Evolutionary conservation across 92 coral and sea anemone species (phyloP), one percentile per base, ranked within the genome.

Genomic region (Plumapathes pennacea): DNA sequence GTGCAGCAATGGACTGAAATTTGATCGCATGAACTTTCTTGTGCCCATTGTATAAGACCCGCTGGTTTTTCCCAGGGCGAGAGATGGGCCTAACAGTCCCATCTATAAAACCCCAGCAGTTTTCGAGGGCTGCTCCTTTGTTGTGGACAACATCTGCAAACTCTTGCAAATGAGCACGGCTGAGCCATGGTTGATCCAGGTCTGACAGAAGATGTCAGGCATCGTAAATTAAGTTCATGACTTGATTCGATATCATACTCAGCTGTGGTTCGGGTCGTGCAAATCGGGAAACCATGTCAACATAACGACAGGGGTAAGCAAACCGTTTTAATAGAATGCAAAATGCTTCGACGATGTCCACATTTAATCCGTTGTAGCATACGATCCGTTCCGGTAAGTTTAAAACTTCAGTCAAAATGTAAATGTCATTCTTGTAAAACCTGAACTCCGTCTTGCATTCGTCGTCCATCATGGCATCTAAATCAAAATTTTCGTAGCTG

Each of bases 201-300:
- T 63, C 67, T n/a, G 69, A 14, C n/a, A 83, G 70, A 34, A 65
- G 46, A 69, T 59, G 76, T 8, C 53, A 70, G n/a, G 55, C 50
- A 27, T 50, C 23, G 56, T 77, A 64, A 34, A 77, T 34, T 38
- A 36, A 40, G 41, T 56, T 49, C 79, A 83, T 46, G 25, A 77
- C 66, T 54, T 55, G 31, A 46, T 77, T 77, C 17, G 80, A 41
- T 29, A 70, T 77, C 84, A 77, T 64, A 30, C 85, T 68, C n/a
- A 77, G 33, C 52, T 83, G 81, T 31, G 90, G 85, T 25, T 38
- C 69, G 8, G 90, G 90, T 34, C 81, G 63, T 27, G 69, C 78
- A 60, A 77, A 83, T 40, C 43, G 54, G 25, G 67, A 54, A 22
- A 77, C 32, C 73, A 70, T 34, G 56, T 78, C 78, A 14, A 42